Evolutionary conservation across 2,113 vertebrate genomes (phyloP), one percentile per base, ranked within the genome.

Genomic region (Peromyscus polionotus): DNA sequence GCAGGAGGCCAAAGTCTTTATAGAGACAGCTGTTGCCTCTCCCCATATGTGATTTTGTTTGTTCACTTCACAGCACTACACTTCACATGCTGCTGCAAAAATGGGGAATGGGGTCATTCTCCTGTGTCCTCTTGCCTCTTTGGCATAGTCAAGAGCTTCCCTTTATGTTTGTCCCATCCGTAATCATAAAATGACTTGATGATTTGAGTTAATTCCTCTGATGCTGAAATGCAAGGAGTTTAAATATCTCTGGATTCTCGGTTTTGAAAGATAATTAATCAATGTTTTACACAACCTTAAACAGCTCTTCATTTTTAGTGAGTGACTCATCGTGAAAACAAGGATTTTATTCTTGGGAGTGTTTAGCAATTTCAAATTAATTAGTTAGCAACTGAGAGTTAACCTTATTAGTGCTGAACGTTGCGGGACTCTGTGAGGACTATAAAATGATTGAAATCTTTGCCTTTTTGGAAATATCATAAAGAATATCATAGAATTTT

Each of bases 211-310:
- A 96, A 98, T 97, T 68, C 89, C 51, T 96, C 95, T 94, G 86
- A 80, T 95, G 89, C 79, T 97, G 96, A 97, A 98, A 97, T 94
- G 95, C 54, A 94, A 96, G 70, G 48, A 97, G 36, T 95, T 98
- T 97, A 92, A 98, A 95, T 90, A 97, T 97, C 95, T 73, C 85
- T 97, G 90, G 24, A 94, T 92, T 98, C 91, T 97, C 97, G 88
- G 72, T 91, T 98, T 98, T 97, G 92, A 96, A 95, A 97, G 97
- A 95, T 96, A 98, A 96, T 96, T 98, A 98, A 98, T 98, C 97
- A 97, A 92, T 97, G 79, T 97, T 98, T 98, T 98, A 97, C 54
- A 94, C 48, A 97, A 93, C 39, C 75, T 97, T 98, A 98, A 98
- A 95, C 68, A 97, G 97, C 95, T 98, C 95, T 97, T 98, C 89